These are phyloP conservation scores for Seira musarum DNA, from an alignment of 2,888 invertebrate species.

Conservation along the genomic window DNA sequence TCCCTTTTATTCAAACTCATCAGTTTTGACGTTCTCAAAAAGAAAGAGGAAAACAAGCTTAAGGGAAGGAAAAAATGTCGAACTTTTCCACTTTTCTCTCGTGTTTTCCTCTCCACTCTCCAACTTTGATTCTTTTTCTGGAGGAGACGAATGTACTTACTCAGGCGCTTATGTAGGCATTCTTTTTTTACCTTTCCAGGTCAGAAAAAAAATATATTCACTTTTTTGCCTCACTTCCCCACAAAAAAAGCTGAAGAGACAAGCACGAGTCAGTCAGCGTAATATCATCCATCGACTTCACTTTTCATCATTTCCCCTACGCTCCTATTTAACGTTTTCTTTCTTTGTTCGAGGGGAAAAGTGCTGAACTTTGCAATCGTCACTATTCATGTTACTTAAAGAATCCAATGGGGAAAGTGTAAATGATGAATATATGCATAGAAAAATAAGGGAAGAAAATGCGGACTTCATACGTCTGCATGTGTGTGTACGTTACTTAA, in stretches of 20 bases:
- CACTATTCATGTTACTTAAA: too few relatives aligned
- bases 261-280: too few relatives aligned
- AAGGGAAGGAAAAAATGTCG: neutral
- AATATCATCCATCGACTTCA: too few relatives aligned
- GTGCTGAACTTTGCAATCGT: neutral
- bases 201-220: neutral
- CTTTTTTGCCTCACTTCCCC: too few relatives aligned
- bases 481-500: neutral
- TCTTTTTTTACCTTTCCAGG: neutral
- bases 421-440: constrained; percentile 31
- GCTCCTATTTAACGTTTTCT: neutral
- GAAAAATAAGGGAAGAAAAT: too few relatives aligned
- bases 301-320: too few relatives aligned
- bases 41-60: neutral
- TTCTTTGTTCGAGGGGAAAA: neutral
- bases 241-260: too few relatives aligned
- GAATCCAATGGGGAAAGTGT: constrained; percentile 4
- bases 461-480: too few relatives aligned
- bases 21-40: neutral
- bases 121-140: constrained; percentile 4
- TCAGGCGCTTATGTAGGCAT: neutral
- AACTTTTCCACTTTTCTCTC: too few relatives aligned
- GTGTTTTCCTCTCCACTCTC: neutral
- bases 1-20: constrained; percentile 1
- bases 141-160: too few relatives aligned